Evolutionary conservation across 2,888 invertebrate species (phyloP).

Genomic region (Tinea semifulvella): DNA sequence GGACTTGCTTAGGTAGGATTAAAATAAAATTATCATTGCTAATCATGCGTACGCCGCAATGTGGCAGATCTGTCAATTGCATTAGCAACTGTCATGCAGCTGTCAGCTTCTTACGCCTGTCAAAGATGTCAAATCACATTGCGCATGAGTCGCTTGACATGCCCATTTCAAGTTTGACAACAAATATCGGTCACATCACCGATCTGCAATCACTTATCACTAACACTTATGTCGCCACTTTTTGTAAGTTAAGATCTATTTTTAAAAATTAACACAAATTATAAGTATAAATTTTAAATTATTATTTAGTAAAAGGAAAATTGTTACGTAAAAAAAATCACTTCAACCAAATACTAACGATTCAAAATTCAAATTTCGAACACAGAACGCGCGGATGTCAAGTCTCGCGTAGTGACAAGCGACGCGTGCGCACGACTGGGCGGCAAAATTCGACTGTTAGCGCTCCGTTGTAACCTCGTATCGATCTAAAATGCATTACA

Average conservation of each 20-base stretch:
- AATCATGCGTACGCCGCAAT: not conserved
- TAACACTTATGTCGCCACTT: not conserved
- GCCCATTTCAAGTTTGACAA: constrained; percentile 6
- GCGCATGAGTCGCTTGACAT: constrained; percentile 8
- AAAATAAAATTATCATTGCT: not conserved
- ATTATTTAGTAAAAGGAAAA: too few relatives aligned
- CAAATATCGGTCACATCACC: constrained; percentile 2
- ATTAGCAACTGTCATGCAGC: constrained; percentile 1
- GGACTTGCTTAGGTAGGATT: not conserved
- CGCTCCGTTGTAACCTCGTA: constrained; percentile 17
- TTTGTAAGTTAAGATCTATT: too few relatives aligned
- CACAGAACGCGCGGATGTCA: constrained; percentile 23
- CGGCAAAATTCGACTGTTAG: constrained; percentile 54
- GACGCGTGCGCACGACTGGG: constrained; percentile 58
- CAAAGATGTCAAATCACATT: constrained; percentile 11
- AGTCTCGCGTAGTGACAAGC: constrained; percentile 23
- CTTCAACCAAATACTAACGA: constrained; percentile 9
- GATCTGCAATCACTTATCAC: constrained; percentile 6
- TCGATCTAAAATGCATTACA: constrained; percentile 29
- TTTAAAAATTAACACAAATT: too few relatives aligned
- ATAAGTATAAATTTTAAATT: too few relatives aligned
- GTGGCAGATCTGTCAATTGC: constrained; percentile 1
- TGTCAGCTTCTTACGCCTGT: constrained; percentile 9
- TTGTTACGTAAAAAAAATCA: not conserved
- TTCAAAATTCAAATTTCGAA: constrained; percentile 25